phyloP scores from a whole-genome alignment of 2,113 vertebrate species.

The Oryzias curvinotus region DNA sequence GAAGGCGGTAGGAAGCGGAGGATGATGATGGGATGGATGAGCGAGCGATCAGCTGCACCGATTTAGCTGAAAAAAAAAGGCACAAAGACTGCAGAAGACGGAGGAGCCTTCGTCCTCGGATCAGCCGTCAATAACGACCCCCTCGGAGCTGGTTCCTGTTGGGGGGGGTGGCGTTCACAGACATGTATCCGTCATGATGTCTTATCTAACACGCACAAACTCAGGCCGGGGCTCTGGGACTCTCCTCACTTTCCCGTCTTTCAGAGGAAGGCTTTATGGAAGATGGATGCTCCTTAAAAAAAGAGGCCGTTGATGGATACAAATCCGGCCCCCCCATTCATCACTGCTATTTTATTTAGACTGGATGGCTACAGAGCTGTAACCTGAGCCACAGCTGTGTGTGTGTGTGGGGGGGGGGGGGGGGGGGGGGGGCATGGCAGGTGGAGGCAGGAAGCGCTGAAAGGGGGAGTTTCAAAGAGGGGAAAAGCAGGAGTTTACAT shows the following conservation, averaged over 20 bases:
- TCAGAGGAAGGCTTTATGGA: slow-evolving; percentile 90
- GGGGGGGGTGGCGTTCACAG: slow-evolving; percentile 52
- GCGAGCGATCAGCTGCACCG: slow-evolving; percentile 14
- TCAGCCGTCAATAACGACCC: slow-evolving; percentile 50
- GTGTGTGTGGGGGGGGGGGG: slow-evolving; percentile 30
- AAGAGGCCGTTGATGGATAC: slow-evolving; percentile 93
- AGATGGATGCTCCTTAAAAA: slow-evolving; percentile 99
- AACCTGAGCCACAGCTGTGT: slow-evolving; percentile 84
- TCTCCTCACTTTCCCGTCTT: slow-evolving; percentile 87
- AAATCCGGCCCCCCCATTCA: slow-evolving; percentile 93
- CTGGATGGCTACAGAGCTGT: slow-evolving; percentile 96
- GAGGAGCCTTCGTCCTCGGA: slow-evolving; percentile 8
- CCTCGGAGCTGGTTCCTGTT: slow-evolving; percentile 23
- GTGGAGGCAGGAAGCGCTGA: slow-evolving; percentile 22
- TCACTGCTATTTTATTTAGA: slow-evolving; percentile 99
- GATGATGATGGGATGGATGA: slow-evolving; percentile 44
- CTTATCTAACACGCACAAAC: slow-evolving; percentile 40
- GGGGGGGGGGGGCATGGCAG: slow-evolving; percentile 23
- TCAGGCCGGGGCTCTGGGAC: slow-evolving; percentile 63
- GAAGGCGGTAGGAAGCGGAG: too few species aligned
- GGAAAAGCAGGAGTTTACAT: slow-evolving; percentile 2
- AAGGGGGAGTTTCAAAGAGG: slow-evolving; percentile 24
- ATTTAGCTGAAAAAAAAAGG: too few species aligned
- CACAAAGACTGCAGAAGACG: too few species aligned
- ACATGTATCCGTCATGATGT: slow-evolving; percentile 84